Base-by-base conservation (phyloP, 2,113 vertebrate species). In the Malurus melanocephalus region DNA sequence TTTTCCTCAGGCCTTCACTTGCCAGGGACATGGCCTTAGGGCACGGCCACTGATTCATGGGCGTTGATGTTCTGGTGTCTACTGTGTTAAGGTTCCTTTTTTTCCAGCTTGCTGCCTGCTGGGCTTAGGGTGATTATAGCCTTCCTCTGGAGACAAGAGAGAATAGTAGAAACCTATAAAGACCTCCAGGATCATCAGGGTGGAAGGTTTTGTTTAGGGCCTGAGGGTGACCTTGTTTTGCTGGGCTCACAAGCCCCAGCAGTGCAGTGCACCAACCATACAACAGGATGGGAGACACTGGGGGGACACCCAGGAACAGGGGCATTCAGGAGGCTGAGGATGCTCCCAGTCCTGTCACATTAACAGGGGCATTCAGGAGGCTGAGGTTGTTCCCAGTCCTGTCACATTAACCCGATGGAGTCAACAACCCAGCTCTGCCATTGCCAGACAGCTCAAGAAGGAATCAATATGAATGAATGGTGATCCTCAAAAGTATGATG, bases 401-500 rank as follows among this genome's bases (percentile, higher is more conserved):
- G 17, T 32, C 32, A 8, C 33, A 4, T 16, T 4, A 52, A 32
- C 33, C 71, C 24, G 23, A 51, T 33, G 16, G 60, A 75, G 30
- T 30, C 69, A 43, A 11, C 16, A 49, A 9, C 20, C 18, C 16
- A 30, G 24, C 40, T 46, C 27, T 24, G 33, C 33, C 33, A 1
- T 46, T 21, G 23, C 48, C 72, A 22, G 46, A 7, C 6, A 26
- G 33, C 3, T 33, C 68, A 15, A 22, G 32, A 49, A 22, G n/a
- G 7, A 2, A 12, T 5, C 18, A 7, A 6, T 23, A 7, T 18
- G 53, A 18, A 18, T 59, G 26, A 35, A 33, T 19, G 28, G 23
- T 2, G 42, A 51, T 13, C 26, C 48, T 30, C 9, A 0, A 13
- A 49, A 64, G 33, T 1, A 21, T 0, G 0, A 40, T 22, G 19